Percentiles rank a stretch among this genome's conserved stretches.
phyloP scores from a whole-genome alignment of 2,113 vertebrate species.

The Poecile atricapillus region DNA sequence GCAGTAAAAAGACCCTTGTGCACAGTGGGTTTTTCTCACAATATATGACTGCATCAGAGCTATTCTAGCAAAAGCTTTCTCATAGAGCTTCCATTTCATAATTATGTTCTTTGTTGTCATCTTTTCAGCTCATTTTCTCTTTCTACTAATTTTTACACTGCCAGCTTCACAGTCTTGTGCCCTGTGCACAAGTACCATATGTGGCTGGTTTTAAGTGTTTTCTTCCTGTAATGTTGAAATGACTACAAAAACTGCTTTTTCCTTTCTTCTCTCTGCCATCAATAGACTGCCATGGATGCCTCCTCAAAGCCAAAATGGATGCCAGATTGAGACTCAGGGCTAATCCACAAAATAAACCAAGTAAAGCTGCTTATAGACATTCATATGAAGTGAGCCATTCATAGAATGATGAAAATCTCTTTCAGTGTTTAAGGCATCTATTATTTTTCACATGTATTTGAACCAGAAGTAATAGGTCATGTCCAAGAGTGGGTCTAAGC shows the following conservation, averaged over 20 bases:
- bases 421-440: not conserved
- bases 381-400: not conserved
- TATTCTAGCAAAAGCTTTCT: not conserved
- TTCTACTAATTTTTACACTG: not conserved
- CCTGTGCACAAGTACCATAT: not conserved
- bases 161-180: not conserved
- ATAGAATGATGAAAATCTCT: not conserved
- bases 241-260: not conserved
- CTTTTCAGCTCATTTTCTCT: not conserved
- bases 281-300: not conserved
- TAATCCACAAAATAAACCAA: conserved; percentile 39
- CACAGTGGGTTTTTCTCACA: not conserved
- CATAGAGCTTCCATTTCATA: not conserved
- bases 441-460: not conserved
- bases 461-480: not conserved
- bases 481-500: not conserved
- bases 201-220: not conserved
- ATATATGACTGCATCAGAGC: not conserved
- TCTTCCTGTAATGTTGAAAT: not conserved
- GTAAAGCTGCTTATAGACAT: not conserved
- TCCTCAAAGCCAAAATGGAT: not conserved
- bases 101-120: not conserved
- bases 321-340: not conserved
- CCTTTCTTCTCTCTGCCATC: not conserved
- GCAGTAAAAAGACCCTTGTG: not conserved